Percentiles rank a stretch among this genome's conserved stretches.
Conservation (phyloP, 2,797 vertebrate species). For the Periparus ater region DNA sequence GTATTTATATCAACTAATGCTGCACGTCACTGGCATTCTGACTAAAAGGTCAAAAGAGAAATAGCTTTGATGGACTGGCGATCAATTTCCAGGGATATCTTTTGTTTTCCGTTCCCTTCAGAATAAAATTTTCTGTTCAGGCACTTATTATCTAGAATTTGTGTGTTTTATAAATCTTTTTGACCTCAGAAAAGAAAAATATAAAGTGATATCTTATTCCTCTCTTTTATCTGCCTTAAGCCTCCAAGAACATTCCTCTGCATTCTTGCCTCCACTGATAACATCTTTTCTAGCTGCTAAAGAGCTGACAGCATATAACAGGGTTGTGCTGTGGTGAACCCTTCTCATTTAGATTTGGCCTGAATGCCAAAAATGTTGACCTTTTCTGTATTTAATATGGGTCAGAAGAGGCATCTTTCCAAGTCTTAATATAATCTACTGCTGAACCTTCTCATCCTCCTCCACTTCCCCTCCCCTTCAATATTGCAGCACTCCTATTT, state of each 20-base stretch:
- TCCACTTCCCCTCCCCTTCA: background rate
- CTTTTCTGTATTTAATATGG: constrained; percentile 49
- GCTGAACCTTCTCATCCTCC: constrained; percentile 29
- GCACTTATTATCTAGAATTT: background rate
- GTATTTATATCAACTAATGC: background rate
- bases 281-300: constrained; percentile 55
- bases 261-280: constrained; percentile 39
- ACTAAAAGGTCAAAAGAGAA: background rate
- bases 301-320: constrained; percentile 31
- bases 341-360: constrained; percentile 38
- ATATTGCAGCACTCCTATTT: background rate
- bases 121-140: background rate
- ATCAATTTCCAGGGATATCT: background rate
- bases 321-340: background rate
- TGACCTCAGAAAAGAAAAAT: background rate
- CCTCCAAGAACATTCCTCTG: constrained; percentile 16
- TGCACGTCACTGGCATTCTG: background rate
- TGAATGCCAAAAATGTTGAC: constrained; percentile 58
- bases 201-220: background rate
- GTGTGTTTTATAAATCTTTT: background rate
- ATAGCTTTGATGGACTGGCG: background rate
- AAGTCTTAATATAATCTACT: constrained; percentile 48
- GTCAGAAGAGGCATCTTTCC: constrained; percentile 48
- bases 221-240: constrained; percentile 17
- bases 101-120: background rate